Conservation (phyloP, 2,888 invertebrate genomes). For the Trichopoda pennipes region DNA sequence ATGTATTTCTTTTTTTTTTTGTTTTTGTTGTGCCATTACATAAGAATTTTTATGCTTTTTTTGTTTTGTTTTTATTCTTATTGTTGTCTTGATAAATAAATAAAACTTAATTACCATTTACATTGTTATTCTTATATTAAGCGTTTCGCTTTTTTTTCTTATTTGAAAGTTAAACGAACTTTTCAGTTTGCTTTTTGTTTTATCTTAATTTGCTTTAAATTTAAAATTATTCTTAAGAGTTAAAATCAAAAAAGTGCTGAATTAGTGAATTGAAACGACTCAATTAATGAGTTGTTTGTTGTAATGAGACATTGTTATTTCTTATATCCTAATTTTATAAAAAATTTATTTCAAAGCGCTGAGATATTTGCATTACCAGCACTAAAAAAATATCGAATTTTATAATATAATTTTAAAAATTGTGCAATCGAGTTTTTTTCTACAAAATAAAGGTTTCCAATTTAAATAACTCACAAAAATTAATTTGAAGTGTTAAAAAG, state of each 20-base stretch:
- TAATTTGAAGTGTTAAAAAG: too few species aligned
- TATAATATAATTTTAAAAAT: too few species aligned
- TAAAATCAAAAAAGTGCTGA: conserved; percentile 9
- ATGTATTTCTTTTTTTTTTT: conserved; percentile 6
- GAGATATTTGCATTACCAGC: too few species aligned
- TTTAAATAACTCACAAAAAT: too few species aligned
- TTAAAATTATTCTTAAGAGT: conserved; percentile 26
- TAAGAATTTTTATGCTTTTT: conserved; percentile 64
- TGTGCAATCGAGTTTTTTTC: too few species aligned
- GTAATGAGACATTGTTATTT: background rate
- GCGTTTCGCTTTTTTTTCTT: conserved; percentile 4
- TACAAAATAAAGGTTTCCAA: too few species aligned
- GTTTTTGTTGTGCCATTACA: conserved; percentile 56
- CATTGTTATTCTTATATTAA: background rate
- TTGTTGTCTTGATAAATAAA: conserved; percentile 62
- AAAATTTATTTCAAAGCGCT: too few species aligned
- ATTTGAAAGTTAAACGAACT: conserved; percentile 56
- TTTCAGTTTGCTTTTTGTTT: conserved; percentile 20
- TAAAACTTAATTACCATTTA: conserved; percentile 66
- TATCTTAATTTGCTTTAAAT: conserved; percentile 24
- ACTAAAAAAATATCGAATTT: too few species aligned
- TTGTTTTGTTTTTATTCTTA: conserved; percentile 39
- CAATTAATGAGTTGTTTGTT: conserved; percentile 18
- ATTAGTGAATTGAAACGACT: background rate
- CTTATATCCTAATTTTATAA: background rate